Evolutionary conservation across 2,888 invertebrate species (phyloP), one percentile per base, ranked within the genome.

Genomic region (Cantharis rufa): DNA sequence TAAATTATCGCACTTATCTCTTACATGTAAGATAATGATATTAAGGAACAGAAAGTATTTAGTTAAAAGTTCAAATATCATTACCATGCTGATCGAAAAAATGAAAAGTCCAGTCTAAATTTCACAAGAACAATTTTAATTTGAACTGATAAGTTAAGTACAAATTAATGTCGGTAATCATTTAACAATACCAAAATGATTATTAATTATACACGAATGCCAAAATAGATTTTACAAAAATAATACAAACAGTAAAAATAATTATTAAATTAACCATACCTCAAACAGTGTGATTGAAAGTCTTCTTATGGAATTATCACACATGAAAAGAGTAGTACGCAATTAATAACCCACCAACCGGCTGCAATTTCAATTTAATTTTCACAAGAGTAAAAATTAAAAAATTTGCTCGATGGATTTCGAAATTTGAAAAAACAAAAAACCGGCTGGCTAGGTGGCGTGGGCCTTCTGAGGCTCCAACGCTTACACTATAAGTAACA

Each of bases 361-460:
- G 78, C 63, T 63, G 75, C 15, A 66, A 77, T 48, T 48, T 48
- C 48, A 74, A 74, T 69, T 77, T 77, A 74, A 64, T 63, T n/a
- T 62, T 61, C 15, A 48, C 28, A 68, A 73, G 15, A 63, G 70
- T 24, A 28, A 63, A 74, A 71, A 70, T 16, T 15, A 62, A 21
- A 10, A 63, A 75, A 71, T 71, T 10, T 16, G 10, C 10, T 13
- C 10, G 61, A n/a, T 27, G 15, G 69, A 15, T 11, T 32, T 9
- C 62, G 66, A 75, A 70, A 74, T 63, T 68, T 64, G 70, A 72
- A 64, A 63, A 24, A n/a, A n/a, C 62, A 18, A n/a, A 24, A 32
- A 76, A 79, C 81, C 81, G 82, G 82, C 79, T 82, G 81, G 83
- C 72, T 78, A 75, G 72, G 78, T 75, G 69, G 74, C 74, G 75